Conservation (phyloP, 2,797 vertebrate genomes). For the Rhinatrema bivittatum region DNA sequence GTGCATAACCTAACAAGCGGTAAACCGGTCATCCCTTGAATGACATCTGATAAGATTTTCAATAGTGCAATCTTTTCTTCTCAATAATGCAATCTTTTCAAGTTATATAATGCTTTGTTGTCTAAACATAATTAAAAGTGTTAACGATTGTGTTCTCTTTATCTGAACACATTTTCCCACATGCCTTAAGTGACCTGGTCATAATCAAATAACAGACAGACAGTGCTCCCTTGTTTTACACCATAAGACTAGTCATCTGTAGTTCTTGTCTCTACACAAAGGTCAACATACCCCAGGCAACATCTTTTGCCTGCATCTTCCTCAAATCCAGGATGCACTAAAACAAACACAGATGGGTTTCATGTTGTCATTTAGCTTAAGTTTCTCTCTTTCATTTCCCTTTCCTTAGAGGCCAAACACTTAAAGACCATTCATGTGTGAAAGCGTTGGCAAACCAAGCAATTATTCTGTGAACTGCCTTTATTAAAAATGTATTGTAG, state of each 20-base stretch:
- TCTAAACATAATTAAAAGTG: conserved; percentile 45
- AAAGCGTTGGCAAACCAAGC: conserved; percentile 28
- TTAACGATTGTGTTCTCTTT: conserved; percentile 49
- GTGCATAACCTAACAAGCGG: conserved; percentile 22
- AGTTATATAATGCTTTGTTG: conserved; percentile 23
- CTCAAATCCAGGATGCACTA: conserved; percentile 30
- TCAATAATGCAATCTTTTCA: conserved; percentile 32
- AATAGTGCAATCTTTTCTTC: conserved; percentile 36
- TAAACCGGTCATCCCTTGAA: conserved; percentile 45
- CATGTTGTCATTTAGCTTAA: conserved; percentile 20
- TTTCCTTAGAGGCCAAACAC: conserved; percentile 38
- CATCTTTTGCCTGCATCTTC: conserved; percentile 20
- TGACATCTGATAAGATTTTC: conserved; percentile 43
- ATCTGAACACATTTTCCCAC: conserved; percentile 43
- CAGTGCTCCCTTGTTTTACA: conserved; percentile 38
- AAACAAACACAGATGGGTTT: conserved; percentile 40
- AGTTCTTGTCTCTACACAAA: conserved; percentile 24
- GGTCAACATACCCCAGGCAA: conserved; percentile 36
- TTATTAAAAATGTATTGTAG: no score
- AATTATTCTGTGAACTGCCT: conserved; percentile 40
- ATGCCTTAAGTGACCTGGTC: conserved; percentile 51
- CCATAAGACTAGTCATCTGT: conserved; percentile 21
- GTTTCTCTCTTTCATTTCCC: no score
- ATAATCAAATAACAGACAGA: conserved; percentile 42
- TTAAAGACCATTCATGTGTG: conserved; percentile 27